Conservation (phyloP, 2,888 invertebrate species). For the Netelia melanura region DNA sequence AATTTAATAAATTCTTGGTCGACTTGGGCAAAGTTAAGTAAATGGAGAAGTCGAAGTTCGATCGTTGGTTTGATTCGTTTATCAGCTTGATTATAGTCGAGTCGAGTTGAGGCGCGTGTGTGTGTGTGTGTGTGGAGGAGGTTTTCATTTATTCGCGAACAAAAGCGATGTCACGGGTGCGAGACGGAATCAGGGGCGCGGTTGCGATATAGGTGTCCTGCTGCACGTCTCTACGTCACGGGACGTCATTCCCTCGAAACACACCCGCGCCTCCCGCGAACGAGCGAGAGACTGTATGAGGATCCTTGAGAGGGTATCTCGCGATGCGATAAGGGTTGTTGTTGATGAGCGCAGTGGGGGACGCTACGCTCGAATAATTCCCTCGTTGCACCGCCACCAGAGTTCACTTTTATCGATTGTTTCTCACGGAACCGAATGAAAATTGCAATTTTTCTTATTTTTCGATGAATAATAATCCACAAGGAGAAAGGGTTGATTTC, state of each 20-base stretch:
- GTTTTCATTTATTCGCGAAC: background rate
- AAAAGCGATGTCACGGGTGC: background rate
- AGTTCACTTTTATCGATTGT: background rate
- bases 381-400: background rate
- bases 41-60: too few relatives aligned
- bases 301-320: slow-evolving; percentile 5
- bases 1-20: background rate
- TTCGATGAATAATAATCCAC: background rate
- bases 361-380: background rate
- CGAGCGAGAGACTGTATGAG: slow-evolving; percentile 7
- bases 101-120: too few relatives aligned
- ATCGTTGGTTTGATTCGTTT: too few relatives aligned
- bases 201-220: slow-evolving; percentile 48
- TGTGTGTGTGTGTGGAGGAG: too few relatives aligned
- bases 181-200: slow-evolving; percentile 56
- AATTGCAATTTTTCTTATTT: background rate
- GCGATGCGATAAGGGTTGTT: background rate
- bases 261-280: slow-evolving; percentile 39
- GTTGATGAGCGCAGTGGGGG: background rate
- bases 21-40: too few relatives aligned
- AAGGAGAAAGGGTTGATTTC: too few relatives aligned
- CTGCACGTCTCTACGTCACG: slow-evolving; percentile 58
- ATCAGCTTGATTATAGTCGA: too few relatives aligned
- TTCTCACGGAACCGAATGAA: background rate
- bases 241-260: slow-evolving; percentile 40